Evolutionary conservation across 1,140 invertebrate species (phyloP).

Genomic region (Leptinotarsa texana): DNA sequence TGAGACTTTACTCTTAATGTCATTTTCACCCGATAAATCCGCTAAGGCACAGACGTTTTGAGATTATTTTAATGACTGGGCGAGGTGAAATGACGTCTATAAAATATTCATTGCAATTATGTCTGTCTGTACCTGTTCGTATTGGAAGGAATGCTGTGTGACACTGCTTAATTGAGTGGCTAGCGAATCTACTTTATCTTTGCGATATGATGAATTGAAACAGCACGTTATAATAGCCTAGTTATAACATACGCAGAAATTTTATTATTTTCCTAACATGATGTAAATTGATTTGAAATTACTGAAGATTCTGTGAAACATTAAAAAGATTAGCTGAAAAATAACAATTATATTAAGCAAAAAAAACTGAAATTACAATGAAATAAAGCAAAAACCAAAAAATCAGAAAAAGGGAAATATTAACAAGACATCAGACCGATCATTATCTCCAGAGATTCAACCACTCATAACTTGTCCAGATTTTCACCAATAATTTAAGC

Average conservation of each 20-base stretch:
- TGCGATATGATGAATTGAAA: slow-evolving; percentile 2
- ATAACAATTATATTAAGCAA: too few species aligned
- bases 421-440: too few species aligned
- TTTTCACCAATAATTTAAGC: too few species aligned
- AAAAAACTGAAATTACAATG: too few species aligned
- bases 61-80: not conserved
- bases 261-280: too few species aligned
- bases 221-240: not conserved
- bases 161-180: slow-evolving; percentile 2
- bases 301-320: too few species aligned
- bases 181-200: slow-evolving; percentile 2
- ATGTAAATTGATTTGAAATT: too few species aligned
- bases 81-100: slow-evolving; percentile 7
- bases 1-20: not conserved
- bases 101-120: slow-evolving; percentile 9
- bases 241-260: not conserved
- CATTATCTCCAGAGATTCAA: too few species aligned
- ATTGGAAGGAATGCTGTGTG: slow-evolving; percentile 7
- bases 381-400: too few species aligned
- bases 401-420: too few species aligned
- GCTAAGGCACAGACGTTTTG: not conserved
- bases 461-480: too few species aligned
- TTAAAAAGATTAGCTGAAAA: too few species aligned
- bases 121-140: not conserved
- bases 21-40: not conserved